Percentiles rank a stretch among this genome's conserved stretches.
Conservation (phyloP, 2,113 vertebrate species). For the Oryzias celebensis region DNA sequence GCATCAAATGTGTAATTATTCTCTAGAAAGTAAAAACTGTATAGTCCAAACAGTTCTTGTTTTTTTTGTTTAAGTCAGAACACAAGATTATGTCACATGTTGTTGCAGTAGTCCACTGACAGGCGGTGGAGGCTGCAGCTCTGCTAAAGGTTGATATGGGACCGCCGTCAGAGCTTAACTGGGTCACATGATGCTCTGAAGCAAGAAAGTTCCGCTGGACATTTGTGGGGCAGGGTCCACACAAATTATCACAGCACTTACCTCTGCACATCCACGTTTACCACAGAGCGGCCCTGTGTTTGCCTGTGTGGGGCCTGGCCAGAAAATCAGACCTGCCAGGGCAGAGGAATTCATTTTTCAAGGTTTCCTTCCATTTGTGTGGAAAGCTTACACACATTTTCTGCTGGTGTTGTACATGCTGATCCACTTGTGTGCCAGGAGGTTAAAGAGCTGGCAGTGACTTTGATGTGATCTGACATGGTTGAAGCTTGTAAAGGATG, state of each 20-base stretch:
- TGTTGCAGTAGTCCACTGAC: constrained; percentile 3
- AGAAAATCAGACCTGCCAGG: constrained; percentile 15
- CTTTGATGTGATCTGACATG: constrained; percentile 71
- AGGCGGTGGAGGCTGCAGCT: constrained; percentile 3
- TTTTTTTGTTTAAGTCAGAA: background rate
- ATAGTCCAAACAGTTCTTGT: background rate
- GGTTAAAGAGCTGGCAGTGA: constrained; percentile 46
- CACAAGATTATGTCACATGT: background rate
- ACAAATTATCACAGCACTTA: constrained; percentile 24
- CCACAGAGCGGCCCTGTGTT: background rate
- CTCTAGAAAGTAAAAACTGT: background rate
- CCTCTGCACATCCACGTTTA: constrained; percentile 40
- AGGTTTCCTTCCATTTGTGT: constrained; percentile 19
- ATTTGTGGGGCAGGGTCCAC: constrained; percentile 25
- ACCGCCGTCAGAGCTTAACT: constrained; percentile 39
- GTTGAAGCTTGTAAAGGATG: constrained; percentile 54
- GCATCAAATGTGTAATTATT: no score
- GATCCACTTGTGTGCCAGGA: constrained; percentile 21
- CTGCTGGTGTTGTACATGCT: constrained; percentile 11
- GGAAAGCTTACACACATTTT: constrained; percentile 2
- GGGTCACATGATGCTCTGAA: constrained; percentile 49
- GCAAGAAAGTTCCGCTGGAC: constrained; percentile 10
- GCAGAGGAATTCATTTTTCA: constrained; percentile 23
- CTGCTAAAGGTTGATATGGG: constrained; percentile 14
- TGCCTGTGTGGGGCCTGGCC: constrained; percentile 17